Percentiles rank a stretch among this genome's conserved stretches.
Conservation (phyloP, 2,113 vertebrate species). For the Chaetura pelagica region DNA sequence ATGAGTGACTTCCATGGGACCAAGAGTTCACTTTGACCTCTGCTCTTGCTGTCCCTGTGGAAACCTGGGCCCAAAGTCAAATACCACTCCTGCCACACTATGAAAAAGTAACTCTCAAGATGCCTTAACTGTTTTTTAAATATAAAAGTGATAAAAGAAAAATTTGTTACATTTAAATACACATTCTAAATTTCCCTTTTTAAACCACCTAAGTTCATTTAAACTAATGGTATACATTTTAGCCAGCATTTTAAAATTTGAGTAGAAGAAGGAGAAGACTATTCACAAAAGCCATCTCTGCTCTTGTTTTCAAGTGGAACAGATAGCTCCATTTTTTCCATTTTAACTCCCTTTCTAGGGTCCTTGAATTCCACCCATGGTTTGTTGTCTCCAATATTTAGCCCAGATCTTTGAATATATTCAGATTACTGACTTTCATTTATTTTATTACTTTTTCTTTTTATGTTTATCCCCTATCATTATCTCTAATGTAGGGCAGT, state of each 20-base stretch:
- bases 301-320: neutral
- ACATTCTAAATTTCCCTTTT: neutral
- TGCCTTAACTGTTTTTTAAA: neutral
- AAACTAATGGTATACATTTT: neutral
- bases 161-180: neutral
- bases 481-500: neutral
- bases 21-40: neutral
- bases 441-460: neutral
- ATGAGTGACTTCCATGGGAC: neutral
- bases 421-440: neutral
- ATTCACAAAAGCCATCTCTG: neutral
- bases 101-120: neutral
- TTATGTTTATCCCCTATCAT: neutral
- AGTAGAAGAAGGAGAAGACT: neutral
- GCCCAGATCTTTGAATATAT: neutral
- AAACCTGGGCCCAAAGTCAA: neutral
- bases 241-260: neutral
- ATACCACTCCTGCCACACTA: neutral
- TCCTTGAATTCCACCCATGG: neutral
- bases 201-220: neutral
- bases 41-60: neutral
- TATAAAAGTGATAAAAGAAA: neutral
- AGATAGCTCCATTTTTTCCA: neutral
- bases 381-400: neutral
- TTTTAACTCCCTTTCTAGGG: neutral